Conservation (phyloP, 2,797 vertebrate genomes). For the Momotus momota region DNA sequence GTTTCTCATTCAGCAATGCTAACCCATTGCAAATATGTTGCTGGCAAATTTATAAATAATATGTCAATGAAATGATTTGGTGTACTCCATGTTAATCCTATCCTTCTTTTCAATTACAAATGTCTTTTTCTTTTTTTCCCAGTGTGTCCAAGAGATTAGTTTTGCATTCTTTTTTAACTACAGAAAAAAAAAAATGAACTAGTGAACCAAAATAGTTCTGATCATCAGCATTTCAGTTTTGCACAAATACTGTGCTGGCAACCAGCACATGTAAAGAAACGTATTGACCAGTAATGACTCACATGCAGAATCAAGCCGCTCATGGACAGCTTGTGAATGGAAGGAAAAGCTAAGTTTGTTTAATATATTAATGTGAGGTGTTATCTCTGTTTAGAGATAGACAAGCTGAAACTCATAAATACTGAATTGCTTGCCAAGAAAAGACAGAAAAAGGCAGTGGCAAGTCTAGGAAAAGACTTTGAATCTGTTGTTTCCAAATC, state of each 20-base stretch:
- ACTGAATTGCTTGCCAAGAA: neutral
- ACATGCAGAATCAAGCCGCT: neutral
- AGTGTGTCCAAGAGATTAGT: neutral
- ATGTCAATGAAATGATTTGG: neutral
- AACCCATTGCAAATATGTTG: neutral
- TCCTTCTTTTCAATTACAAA: neutral
- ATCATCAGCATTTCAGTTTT: neutral
- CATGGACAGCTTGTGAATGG: neutral
- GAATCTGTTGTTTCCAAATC: neutral
- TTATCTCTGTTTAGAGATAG: slow-evolving; percentile 3
- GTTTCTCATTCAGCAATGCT: neutral
- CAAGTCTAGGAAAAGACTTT: neutral
- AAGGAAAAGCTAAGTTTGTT: neutral
- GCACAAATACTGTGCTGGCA: neutral
- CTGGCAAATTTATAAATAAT: neutral
- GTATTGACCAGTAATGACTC: neutral
- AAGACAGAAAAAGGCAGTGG: neutral
- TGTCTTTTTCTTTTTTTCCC: no score
- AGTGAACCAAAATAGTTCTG: neutral
- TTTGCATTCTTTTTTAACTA: neutral
- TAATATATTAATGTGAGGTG: neutral
- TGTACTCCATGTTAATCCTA: neutral
- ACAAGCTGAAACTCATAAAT: neutral
- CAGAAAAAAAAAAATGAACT: neutral
- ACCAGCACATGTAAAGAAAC: neutral